Base-by-base conservation (phyloP, 2,797 vertebrate genomes). In the Huso huso region DNA sequence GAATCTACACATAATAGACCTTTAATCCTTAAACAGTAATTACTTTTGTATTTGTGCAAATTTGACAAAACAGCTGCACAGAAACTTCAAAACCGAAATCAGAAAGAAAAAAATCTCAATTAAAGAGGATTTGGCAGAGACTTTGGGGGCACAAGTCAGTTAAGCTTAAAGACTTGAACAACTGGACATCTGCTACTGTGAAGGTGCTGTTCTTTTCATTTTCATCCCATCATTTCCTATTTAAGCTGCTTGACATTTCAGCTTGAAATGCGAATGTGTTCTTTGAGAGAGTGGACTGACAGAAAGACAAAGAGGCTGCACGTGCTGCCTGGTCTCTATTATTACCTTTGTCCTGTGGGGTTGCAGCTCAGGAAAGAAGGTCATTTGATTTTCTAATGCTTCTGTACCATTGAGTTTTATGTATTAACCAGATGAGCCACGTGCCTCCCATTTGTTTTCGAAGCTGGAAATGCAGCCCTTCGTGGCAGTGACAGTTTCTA, bases 51-150 rank as follows among this genome's bases (percentile, higher is more conserved):
- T 63, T 65, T 68, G 66, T 63, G 64, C 55, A 69, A 69, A 71
- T 74, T 71, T 74, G 67, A 70, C 67, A 8, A 82, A 79, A 78
- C 79, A 84, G 75, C 83, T 83, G 79, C 79, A 61, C 51, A 61
- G 10, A 37, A 37, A 37, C 37, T 37, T 37, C 37, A 37, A 37
- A 37, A 37, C 37, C 3, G 37, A 37, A 55, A 6, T 4, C 51
- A n/a, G 6, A 65, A 55, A 23, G 12, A 48, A 52, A 55, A 50
- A 57, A 65, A 53, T 12, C 64, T 65, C 52, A 48, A 57, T 57
- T 57, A 65, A 57, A 18, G 2, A 48, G 64, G 64, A 55, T 65
- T 65, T 57, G 52, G 51, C 52, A 8, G 8, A 12, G 10, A 12
- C 7, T 9, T n/a, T 55, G 12, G 18, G 48, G 12, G 6, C 8